phyloP scores from a whole-genome alignment of 2,797 vertebrate genomes.

The Urocyon cinereoargenteus region DNA sequence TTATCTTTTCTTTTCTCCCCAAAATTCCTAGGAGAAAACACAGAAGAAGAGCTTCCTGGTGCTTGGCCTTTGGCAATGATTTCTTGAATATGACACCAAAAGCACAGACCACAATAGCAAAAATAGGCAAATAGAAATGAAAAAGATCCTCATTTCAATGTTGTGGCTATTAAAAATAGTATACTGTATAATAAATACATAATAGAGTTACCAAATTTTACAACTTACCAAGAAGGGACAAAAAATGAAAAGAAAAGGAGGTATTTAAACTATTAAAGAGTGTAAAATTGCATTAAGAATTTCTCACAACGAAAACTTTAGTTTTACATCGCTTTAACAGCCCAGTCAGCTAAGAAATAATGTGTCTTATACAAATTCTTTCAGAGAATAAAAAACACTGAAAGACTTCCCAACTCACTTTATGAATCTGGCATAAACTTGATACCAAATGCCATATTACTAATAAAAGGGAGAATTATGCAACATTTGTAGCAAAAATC shows the following conservation, averaged over 20 bases:
- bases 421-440: background rate
- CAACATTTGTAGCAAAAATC: background rate
- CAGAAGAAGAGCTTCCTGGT: background rate
- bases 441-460: background rate
- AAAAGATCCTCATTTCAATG: background rate
- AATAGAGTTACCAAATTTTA: background rate
- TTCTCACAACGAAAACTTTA: background rate
- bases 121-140: background rate
- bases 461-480: background rate
- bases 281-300: background rate
- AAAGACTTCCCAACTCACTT: background rate
- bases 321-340: background rate
- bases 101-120: background rate
- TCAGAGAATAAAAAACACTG: background rate
- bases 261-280: background rate
- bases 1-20: background rate
- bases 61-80: background rate
- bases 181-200: background rate
- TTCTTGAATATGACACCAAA: background rate
- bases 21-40: background rate
- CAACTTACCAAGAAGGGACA: background rate
- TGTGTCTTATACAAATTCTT: background rate
- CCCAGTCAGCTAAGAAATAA: background rate
- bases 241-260: background rate
- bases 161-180: background rate